These are phyloP conservation scores for Laothoe populi DNA, from an alignment of 2,888 invertebrate species.

Conservation along the genomic window DNA sequence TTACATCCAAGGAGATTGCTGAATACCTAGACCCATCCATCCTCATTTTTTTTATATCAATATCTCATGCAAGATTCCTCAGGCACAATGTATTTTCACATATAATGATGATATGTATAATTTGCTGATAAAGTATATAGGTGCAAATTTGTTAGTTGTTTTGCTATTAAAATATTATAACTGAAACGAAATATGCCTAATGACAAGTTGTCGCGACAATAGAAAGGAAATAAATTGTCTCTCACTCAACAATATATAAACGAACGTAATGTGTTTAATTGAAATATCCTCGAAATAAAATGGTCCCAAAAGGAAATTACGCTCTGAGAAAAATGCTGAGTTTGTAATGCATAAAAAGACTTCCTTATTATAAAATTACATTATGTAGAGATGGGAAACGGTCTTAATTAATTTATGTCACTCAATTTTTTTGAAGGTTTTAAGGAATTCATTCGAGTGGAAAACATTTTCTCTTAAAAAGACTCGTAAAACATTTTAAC, in stretches of 20 bases:
- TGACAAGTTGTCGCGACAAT: background rate
- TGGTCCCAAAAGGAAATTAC: background rate
- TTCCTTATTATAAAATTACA: constrained; percentile 46
- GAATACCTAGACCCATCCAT: too few relatives aligned
- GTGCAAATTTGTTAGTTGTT: too few relatives aligned
- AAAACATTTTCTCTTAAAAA: constrained; percentile 18
- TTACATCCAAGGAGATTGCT: too few relatives aligned
- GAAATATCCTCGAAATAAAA: background rate
- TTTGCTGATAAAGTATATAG: too few relatives aligned
- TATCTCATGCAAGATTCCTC: too few relatives aligned
- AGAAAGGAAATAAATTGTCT: too few relatives aligned
- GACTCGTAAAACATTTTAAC: background rate
- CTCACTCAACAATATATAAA: background rate
- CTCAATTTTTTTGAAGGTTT: constrained; percentile 29
- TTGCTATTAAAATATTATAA: too few relatives aligned
- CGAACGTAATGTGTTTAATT: background rate
- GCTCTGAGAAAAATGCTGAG: constrained; percentile 25
- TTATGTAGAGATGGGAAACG: constrained; percentile 38
- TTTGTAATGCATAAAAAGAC: constrained; percentile 43
- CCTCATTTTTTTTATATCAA: too few relatives aligned
- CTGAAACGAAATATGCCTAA: too few relatives aligned
- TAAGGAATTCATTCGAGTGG: constrained; percentile 24
- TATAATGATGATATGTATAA: too few relatives aligned
- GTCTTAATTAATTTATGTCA: constrained; percentile 31
- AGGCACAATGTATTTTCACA: too few relatives aligned